Evolutionary conservation across 1,140 invertebrate genomes (phyloP), one percentile per base, ranked within the genome.

Genomic region (Solenopsis fugax): DNA sequence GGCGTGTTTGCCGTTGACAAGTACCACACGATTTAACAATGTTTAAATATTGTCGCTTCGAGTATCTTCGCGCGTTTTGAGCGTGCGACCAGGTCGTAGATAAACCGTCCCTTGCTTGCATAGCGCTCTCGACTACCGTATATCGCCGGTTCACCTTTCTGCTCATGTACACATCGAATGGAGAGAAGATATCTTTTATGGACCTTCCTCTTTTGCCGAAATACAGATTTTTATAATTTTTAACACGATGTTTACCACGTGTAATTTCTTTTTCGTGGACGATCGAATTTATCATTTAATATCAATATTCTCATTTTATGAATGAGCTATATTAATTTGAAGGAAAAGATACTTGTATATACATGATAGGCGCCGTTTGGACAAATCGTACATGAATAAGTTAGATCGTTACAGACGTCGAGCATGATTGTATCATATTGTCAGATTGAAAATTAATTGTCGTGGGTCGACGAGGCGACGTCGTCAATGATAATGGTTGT

Each of bases 1-100:
- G 58, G 60, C 10, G 16, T 91, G 88, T 91, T 91, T 91, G 77
- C 71, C 72, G 64, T 85, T 60, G 89, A 72, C 86, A 80, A 85
- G 90, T 91, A 91, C 91, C 90, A 48, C 88, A 77, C 50, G 77
- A 88, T 90, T 91, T 91, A 89, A 91, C 88, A 91, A 91, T 91
- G 91, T 91, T 91, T 91, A 89, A 91, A 91, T 90, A 91, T 91
- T 90, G 90, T 91, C 88, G 29, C 45, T 52, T 86, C 69, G 87
- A 91, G 89, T 81, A 80, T 73, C 72, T 87, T 56, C 80, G 56
- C 72, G 62, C 64, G 62, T 84, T 65, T 29, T 77, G 77, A 89
- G 86, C 88, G 90, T 56, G 87, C 60, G 72, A 48, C 71, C 67
- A 72, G 81, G 60, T 87, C 88, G 87, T 90, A 91, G 90, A 91